Percentiles rank a stretch among this genome's conserved stretches.
phyloP scores from a whole-genome alignment of 2,797 vertebrate genomes.

The Hydrophis major region DNA sequence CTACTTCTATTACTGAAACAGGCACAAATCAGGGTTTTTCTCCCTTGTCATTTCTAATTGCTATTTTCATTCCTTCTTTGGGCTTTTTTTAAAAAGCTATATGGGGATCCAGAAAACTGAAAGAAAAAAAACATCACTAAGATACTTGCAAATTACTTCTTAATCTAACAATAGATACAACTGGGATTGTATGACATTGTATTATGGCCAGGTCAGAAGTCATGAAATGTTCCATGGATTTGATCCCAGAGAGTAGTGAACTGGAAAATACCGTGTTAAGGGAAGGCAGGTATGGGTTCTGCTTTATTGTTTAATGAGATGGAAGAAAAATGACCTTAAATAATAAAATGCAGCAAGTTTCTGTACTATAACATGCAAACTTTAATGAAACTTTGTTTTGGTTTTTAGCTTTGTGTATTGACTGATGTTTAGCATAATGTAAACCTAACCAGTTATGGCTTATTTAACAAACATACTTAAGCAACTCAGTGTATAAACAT shows the following conservation, averaged over 20 bases:
- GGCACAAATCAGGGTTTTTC: neutral
- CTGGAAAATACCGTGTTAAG: neutral
- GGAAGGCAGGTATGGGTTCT: neutral
- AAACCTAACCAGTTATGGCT: neutral
- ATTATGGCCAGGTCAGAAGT: neutral
- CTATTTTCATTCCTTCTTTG: neutral
- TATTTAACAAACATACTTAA: neutral
- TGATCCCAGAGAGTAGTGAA: neutral
- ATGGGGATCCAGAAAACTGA: neutral
- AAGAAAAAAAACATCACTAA: neutral
- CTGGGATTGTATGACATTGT: neutral
- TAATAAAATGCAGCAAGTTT: neutral
- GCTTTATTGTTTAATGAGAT: neutral
- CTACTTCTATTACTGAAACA: neutral
- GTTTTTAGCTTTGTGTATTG: neutral
- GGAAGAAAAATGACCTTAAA: neutral
- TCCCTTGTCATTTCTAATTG: neutral
- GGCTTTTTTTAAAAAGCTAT: neutral
- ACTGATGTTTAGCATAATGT: neutral
- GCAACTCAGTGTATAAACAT: neutral
- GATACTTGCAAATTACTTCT: neutral
- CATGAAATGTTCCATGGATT: neutral
- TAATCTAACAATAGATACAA: neutral
- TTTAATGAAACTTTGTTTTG: neutral
- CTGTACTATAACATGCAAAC: neutral